Evolutionary conservation across 2,113 vertebrate species (phyloP).

Genomic region (Synodontis membranacea): DNA sequence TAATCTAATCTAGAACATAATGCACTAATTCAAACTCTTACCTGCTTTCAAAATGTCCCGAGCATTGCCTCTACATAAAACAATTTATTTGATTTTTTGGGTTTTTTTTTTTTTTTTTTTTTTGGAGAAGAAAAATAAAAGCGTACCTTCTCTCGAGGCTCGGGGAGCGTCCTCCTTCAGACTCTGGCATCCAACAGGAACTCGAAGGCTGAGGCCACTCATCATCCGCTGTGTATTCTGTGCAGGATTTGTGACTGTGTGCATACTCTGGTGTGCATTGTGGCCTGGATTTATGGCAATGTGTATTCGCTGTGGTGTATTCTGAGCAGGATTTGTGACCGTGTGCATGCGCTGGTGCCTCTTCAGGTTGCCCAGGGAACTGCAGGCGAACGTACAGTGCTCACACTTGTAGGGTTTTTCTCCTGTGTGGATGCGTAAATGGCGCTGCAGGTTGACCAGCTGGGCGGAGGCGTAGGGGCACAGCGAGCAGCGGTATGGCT

Average conservation of each 20-base stretch:
- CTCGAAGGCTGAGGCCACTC: conserved; percentile 61
- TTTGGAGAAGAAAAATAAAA: not conserved
- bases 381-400: conserved; percentile 91
- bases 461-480: conserved; percentile 93
- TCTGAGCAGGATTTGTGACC: conserved; percentile 70
- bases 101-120: no score
- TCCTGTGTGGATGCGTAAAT: conserved; percentile 94
- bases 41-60: not conserved
- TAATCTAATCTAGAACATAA: not conserved
- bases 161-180: conserved; percentile 12
- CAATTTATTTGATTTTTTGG: no score
- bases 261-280: conserved; percentile 70
- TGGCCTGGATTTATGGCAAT: conserved; percentile 58
- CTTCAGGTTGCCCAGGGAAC: conserved; percentile 95
- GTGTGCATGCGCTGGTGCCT: conserved; percentile 91
- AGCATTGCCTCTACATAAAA: not conserved
- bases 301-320: conserved; percentile 54
- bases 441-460: conserved; percentile 95
- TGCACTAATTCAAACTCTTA: not conserved
- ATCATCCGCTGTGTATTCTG: conserved; percentile 65
- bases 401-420: conserved; percentile 97
- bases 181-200: conserved; percentile 10
- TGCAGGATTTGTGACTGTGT: conserved; percentile 71
- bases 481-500: conserved; percentile 90
- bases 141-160: conserved; percentile 37